Evolutionary conservation across 2,888 invertebrate species (phyloP).

Genomic region (Myopa testacea): DNA sequence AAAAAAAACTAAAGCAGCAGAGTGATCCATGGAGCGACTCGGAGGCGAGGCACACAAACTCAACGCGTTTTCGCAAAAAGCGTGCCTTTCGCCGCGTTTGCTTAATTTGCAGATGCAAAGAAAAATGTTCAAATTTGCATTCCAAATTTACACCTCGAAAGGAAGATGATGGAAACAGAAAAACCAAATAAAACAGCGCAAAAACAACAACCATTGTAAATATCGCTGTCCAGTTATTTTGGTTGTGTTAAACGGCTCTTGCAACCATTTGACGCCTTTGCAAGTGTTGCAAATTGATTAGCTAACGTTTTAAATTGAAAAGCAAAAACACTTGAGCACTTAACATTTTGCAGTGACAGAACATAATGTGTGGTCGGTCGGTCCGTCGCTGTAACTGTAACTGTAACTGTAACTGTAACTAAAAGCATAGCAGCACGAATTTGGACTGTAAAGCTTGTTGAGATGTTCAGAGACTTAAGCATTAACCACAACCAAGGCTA

Average conservation of each 20-base stretch:
- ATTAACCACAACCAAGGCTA: too few species aligned
- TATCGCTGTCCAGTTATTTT: neutral
- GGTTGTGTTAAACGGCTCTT: neutral
- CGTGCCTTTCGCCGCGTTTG: neutral
- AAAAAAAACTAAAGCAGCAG: too few species aligned
- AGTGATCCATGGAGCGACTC: too few species aligned
- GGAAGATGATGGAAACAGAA: neutral
- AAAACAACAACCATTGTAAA: neutral
- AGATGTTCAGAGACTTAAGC: too few species aligned
- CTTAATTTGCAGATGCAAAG: neutral
- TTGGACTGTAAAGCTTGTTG: too few species aligned
- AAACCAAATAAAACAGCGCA: neutral
- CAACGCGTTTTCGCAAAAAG: neutral
- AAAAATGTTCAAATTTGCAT: conserved; percentile 17
- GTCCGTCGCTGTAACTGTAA: too few species aligned
- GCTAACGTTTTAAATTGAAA: neutral
- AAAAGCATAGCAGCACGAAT: too few species aligned
- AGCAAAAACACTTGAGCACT: neutral
- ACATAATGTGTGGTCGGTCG: too few species aligned
- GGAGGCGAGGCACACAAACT: too few species aligned
- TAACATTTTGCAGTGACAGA: neutral
- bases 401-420: too few species aligned
- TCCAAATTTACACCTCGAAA: conserved; percentile 30
- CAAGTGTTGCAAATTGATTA: neutral
- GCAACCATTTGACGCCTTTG: too few species aligned